Evolutionary conservation across 2,888 invertebrate genomes (phyloP).

Genomic region (Diogma glabrata): DNA sequence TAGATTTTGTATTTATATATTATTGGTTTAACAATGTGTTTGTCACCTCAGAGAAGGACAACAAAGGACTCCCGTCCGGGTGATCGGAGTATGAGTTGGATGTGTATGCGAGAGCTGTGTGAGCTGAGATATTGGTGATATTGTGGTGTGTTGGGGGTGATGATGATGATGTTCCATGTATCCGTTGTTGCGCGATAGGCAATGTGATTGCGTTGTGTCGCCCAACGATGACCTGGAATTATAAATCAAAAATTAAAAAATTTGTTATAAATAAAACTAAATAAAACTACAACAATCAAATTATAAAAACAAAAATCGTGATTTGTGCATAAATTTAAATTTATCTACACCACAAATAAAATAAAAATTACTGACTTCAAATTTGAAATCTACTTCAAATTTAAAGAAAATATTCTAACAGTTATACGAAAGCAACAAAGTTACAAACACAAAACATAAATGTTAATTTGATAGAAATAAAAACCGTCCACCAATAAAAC

Average conservation of each 20-base stretch:
- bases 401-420: too few species aligned
- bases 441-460: background rate
- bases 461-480: background rate
- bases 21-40: conserved; percentile 59
- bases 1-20: conserved; percentile 11
- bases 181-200: conserved; percentile 26
- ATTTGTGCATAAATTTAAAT: too few species aligned
- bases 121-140: conserved; percentile 37
- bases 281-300: background rate
- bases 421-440: too few species aligned
- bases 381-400: too few species aligned
- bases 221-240: conserved; percentile 30
- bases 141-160: conserved; percentile 34
- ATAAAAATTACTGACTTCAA: too few species aligned
- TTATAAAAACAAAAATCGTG: background rate
- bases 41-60: conserved; percentile 69
- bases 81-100: conserved; percentile 41
- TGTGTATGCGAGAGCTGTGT: conserved; percentile 37
- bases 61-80: conserved; percentile 55
- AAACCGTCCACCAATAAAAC: too few species aligned
- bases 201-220: conserved; percentile 24
- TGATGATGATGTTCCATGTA: conserved; percentile 30
- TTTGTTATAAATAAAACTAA: background rate
- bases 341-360: too few species aligned
- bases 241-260: background rate